phyloP scores from a whole-genome alignment of 92 coral and sea anemone genomes.

The Heliopora coerulea region DNA sequence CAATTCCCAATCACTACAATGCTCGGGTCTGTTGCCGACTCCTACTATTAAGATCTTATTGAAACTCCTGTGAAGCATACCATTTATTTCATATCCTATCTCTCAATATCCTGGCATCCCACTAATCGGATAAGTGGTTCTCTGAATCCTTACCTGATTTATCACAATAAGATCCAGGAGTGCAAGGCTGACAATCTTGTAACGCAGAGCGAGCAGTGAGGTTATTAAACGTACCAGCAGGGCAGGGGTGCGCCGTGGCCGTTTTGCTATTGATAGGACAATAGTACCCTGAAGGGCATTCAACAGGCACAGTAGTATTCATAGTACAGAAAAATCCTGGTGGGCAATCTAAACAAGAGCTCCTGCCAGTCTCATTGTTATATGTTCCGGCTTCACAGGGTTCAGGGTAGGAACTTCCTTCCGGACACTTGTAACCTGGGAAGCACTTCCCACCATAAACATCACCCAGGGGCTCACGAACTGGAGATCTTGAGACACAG shows the following conservation, averaged over 20 bases:
- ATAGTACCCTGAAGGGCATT: conserved; percentile 86
- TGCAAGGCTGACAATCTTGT: conserved; percentile 76
- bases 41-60: no score
- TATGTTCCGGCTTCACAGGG: conserved; percentile 79
- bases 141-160: conserved; percentile 66
- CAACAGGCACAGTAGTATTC: conserved; percentile 74
- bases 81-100: no score
- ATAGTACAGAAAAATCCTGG: conserved; percentile 85
- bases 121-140: no score
- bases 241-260: conserved; percentile 67
- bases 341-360: conserved; percentile 68
- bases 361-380: conserved; percentile 81
- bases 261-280: conserved; percentile 68
- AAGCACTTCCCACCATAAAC: conserved; percentile 82
- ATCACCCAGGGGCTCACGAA: conserved; percentile 61
- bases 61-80: no score
- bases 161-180: conserved; percentile 87
- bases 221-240: conserved; percentile 83
- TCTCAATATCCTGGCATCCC: no score
- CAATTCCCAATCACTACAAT: no score
- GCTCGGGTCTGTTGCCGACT: no score
- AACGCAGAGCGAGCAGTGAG: conserved; percentile 69
- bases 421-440: conserved; percentile 77
- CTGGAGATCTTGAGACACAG: conserved; percentile 80
- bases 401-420: conserved; percentile 67